Evolutionary conservation across 2,888 invertebrate species (phyloP), one percentile per base, ranked within the genome.

Genomic region (Pediacus dermestoides): DNA sequence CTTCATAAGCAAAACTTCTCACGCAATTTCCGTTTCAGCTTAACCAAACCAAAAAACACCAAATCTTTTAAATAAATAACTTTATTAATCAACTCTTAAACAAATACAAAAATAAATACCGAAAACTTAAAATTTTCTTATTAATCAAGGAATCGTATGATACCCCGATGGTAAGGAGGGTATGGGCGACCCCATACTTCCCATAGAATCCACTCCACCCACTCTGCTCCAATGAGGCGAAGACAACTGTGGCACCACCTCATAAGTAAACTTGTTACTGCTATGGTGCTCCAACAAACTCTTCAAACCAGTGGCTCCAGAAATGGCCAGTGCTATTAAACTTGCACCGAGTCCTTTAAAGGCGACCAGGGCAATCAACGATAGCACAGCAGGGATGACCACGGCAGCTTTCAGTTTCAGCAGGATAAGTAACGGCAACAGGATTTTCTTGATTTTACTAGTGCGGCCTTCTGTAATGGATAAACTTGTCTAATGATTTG

Each of bases 341-440:
- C 81, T 78, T 16, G 77, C 74, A 39, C 77, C 78, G 35, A 82
- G 69, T 36, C 80, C 81, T 64, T 81, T 82, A 53, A 82, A 73
- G 4, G 81, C 78, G 31, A 82, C 72, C 43, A 81, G 64, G n/a
- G 77, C 77, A 28, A 82, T 73, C 38, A 75, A 60, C 13, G 77
- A 74, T 45, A 82, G 70, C 28, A 80, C 61, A 14, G 80, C 71
- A 16, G 81, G 81, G 34, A 82, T 61, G 28, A 81, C 68, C 18
- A 82, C 70, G 23, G 75, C 71, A 34, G 78, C 74, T 63, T 81
- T 81, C 53, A 82, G 60, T 60, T 79, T 78, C 58, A 82, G 60
- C 12, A 76, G 71, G 49, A 82, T 63, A 13, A 82, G 67, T 32
- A 81, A 60, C n/a, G 82, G 82, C 28, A 82, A 55, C 14, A 81